Evolutionary conservation across 1,140 invertebrate species (phyloP), one percentile per base, ranked within the genome.

Genomic region (Trachelipus rathkii): DNA sequence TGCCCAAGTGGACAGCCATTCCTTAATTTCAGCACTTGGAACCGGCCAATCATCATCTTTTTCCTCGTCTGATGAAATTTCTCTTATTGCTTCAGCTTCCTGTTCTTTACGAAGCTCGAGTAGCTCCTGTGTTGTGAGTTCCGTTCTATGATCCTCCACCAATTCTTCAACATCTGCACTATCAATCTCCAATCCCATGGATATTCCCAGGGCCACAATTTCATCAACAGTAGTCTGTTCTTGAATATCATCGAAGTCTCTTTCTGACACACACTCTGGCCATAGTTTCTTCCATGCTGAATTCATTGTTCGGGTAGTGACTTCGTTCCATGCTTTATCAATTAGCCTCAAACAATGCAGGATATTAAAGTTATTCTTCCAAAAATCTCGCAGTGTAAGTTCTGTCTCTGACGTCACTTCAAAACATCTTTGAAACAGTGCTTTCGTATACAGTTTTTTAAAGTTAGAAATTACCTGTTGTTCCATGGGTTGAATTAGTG

Each of bases 151-250:
- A 8, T 72, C 71, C 44, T 24, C 71, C 5, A 72, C 19, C 10
- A 72, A 43, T n/a, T 72, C 33, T 72, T 72, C 71, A 10, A 72
- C 6, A 46, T 72, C 71, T 10, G 21, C 6, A 24, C 43, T 72
- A 23, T 72, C 71, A 19, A 72, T 46, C 71, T 72, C n/a, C 23
- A 72, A 33, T 19, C 71, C 71, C 71, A 43, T 72, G n/a, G 19
- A 24, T 43, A 44, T 11, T 24, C 24, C 71, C 15, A 72, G 10
- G n/a, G 71, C 71, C 7, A 72, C 71, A 72, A 24, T 7, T 44
- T 24, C 24, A 24, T 11, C 23, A 19, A 72, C 44, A 43, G 0
- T 6, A 33, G 33, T 1, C 33, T 33, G 33, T 33, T 33, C 33
- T 33, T 33, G 33, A 24, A 60, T 21, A 73, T 15, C 72, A 11